These are phyloP conservation scores for Holocentrus rufus DNA, from an alignment of 2,797 vertebrate species.

Conservation along the genomic window DNA sequence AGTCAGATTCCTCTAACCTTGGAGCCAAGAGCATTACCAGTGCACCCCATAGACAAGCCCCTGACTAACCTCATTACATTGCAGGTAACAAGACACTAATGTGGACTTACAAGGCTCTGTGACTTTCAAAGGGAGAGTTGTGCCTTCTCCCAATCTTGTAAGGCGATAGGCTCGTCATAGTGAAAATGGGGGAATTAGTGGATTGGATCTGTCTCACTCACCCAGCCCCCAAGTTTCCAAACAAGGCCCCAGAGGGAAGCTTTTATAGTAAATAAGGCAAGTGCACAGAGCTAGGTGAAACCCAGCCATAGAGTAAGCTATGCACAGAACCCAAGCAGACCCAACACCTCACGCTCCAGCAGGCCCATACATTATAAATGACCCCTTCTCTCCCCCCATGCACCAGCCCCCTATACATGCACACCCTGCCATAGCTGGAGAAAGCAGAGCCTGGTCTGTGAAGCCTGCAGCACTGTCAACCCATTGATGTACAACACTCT, in stretches of 20 bases:
- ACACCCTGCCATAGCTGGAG: conserved; percentile 71
- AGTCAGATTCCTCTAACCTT: conserved; percentile 39
- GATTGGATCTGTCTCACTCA: conserved; percentile 63
- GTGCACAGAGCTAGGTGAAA: conserved; percentile 63
- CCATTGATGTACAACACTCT: conserved; percentile 84
- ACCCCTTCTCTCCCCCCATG: conserved; percentile 65
- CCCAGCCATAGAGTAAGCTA: conserved; percentile 68
- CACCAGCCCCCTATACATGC: conserved; percentile 62
- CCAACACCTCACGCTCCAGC: conserved; percentile 73
- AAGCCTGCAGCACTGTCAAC: conserved; percentile 78
- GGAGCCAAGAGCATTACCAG: conserved; percentile 45
- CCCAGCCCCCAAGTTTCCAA: conserved; percentile 59
- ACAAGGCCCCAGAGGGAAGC: conserved; percentile 69
- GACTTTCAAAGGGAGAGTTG: conserved; percentile 60
- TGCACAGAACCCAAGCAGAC: conserved; percentile 70
- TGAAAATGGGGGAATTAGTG: conserved; percentile 57
- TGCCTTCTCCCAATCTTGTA: conserved; percentile 44
- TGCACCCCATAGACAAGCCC: conserved; percentile 55
- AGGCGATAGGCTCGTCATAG: conserved; percentile 50
- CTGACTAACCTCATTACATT: conserved; percentile 64
- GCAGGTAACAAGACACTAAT: conserved; percentile 71
- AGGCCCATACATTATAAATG: conserved; percentile 84
- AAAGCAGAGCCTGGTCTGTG: conserved; percentile 74
- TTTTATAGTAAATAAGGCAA: conserved; percentile 77
- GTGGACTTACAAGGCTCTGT: conserved; percentile 60